Percentiles rank a stretch among this genome's conserved stretches.
Evolutionary conservation across 2,113 vertebrate genomes (phyloP).

Genomic region (Amphiprion percula): DNA sequence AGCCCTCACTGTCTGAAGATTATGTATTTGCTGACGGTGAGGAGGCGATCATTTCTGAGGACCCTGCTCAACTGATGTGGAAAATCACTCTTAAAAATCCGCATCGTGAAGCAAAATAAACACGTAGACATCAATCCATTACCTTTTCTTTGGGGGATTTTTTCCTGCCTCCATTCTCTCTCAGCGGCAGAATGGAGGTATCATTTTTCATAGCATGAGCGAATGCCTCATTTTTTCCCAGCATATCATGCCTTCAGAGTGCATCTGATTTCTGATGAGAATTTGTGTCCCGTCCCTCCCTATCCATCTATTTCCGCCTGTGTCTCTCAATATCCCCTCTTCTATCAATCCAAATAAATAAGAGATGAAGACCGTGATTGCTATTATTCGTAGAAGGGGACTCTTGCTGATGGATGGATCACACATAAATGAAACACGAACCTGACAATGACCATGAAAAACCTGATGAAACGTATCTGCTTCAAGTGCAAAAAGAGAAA

Average conservation of each 20-base stretch:
- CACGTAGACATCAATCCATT: constrained; percentile 59
- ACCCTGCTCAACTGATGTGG: constrained; percentile 58
- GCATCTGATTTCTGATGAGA: constrained; percentile 38
- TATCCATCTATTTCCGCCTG: constrained; percentile 10
- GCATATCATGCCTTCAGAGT: neutral
- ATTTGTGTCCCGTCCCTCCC: constrained; percentile 11
- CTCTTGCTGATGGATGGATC: neutral
- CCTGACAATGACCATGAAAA: constrained; percentile 1
- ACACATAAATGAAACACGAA: constrained; percentile 8
- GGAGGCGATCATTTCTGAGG: constrained; percentile 49
- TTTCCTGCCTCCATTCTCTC: neutral
- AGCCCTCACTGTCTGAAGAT: constrained; percentile 44
- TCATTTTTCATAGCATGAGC: constrained; percentile 50
- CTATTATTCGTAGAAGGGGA: constrained; percentile 9
- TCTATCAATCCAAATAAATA: constrained; percentile 47
- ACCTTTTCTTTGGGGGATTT: constrained; percentile 32
- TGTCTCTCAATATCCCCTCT: constrained; percentile 28
- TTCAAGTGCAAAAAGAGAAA: neutral
- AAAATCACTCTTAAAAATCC: constrained; percentile 66
- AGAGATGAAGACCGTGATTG: constrained; percentile 39
- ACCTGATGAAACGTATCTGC: neutral
- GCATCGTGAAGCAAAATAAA: constrained; percentile 66
- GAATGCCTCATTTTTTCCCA: neutral
- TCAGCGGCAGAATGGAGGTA: constrained; percentile 22
- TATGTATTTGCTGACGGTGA: constrained; percentile 56